Evolutionary conservation across 2,113 vertebrate species (phyloP).

Genomic region (Laticauda colubrina): DNA sequence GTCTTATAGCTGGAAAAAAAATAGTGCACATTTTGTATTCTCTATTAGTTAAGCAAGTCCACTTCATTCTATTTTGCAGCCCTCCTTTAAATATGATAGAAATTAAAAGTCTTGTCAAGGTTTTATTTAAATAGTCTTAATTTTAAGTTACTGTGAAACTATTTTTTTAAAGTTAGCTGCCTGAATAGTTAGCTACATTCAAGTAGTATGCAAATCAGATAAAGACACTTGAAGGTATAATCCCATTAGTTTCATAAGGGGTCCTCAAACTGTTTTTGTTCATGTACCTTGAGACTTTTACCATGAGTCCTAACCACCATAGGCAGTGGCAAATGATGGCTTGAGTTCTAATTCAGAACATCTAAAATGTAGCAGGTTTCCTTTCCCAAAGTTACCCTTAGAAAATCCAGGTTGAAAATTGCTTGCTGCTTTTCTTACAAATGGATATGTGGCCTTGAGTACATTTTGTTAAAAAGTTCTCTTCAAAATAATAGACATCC

Average conservation of each 20-base stretch:
- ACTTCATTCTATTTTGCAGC: not conserved
- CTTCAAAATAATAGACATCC: not conserved
- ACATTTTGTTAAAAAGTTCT: not conserved
- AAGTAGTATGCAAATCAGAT: not conserved
- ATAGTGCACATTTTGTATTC: not conserved
- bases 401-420: constrained; percentile 1
- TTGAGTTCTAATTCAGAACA: not conserved
- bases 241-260: not conserved
- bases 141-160: not conserved
- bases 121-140: not conserved
- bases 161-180: not conserved
- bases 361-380: not conserved
- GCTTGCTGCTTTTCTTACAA: not conserved
- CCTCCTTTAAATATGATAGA: not conserved
- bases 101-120: not conserved
- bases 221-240: constrained; percentile 1
- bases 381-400: constrained; percentile 13
- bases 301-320: not conserved
- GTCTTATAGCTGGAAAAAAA: not conserved
- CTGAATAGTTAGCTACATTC: not conserved
- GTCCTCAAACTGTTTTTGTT: not conserved
- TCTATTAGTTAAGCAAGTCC: not conserved
- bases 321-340: not conserved
- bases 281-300: not conserved
- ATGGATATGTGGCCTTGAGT: not conserved